Conservation (phyloP, 2,797 vertebrate species). For the Crax fasciolata region DNA sequence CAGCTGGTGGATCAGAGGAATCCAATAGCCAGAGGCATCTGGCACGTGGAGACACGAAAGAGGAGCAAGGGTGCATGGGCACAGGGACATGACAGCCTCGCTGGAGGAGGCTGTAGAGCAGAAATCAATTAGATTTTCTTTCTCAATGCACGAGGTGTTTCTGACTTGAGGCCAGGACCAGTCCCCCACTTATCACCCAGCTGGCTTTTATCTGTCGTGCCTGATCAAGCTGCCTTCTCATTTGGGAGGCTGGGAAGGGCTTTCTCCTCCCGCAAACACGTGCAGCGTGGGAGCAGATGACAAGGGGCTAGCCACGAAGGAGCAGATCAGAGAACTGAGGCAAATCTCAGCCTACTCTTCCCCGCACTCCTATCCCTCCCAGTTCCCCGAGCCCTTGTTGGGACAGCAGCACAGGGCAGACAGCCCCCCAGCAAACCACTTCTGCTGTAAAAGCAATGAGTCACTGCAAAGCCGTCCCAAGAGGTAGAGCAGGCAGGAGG, state of each 20-base stretch:
- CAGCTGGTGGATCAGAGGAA: neutral
- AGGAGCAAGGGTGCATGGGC: neutral
- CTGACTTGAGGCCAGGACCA: neutral
- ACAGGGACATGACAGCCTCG: neutral
- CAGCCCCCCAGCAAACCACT: neutral
- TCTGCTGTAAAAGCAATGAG: neutral
- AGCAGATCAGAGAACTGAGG: neutral
- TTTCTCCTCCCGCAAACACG: neutral
- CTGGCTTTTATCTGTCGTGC: neutral
- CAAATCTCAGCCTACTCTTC: neutral
- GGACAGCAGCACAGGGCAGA: neutral
- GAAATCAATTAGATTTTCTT: neutral
- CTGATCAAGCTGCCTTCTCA: neutral
- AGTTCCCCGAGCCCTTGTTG: neutral
- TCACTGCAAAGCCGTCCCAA: neutral
- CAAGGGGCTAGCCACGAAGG: neutral
- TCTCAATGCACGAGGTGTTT: fast-evolving
- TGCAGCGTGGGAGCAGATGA: fast-evolving
- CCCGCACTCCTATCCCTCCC: neutral
- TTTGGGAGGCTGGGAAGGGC: neutral
- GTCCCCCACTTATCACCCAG: too few species aligned
- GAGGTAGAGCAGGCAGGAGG: neutral
- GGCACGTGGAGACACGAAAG: neutral
- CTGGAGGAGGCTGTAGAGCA: neutral
- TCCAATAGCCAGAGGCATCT: neutral